phyloP scores from a whole-genome alignment of 2,113 vertebrate genomes.

The Tachuris rubrigastra region DNA sequence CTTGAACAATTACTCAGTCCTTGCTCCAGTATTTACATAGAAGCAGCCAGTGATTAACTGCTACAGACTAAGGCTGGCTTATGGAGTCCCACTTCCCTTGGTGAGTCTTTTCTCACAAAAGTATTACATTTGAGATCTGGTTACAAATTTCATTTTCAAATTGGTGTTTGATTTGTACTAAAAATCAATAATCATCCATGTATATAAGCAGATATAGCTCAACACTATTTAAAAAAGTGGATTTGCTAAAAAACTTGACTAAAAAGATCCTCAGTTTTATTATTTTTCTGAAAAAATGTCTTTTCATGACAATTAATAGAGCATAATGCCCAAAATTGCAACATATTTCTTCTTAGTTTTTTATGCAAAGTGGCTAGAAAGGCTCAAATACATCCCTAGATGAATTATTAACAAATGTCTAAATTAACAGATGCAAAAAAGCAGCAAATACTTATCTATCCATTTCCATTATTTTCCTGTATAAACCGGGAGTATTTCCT shows the following conservation, averaged over 20 bases:
- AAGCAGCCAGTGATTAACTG: not conserved
- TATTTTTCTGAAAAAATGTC: not conserved
- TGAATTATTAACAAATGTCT: not conserved
- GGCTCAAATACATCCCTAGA: not conserved
- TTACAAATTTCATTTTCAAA: not conserved
- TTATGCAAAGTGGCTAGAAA: not conserved
- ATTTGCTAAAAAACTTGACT: not conserved
- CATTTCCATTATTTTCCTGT: not conserved
- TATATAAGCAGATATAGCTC: not conserved
- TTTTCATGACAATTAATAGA: not conserved
- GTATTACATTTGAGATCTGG: not conserved
- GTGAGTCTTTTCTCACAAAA: not conserved
- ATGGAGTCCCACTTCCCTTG: not conserved
- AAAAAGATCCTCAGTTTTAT: not conserved
- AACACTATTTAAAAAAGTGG: not conserved
- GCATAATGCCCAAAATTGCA: not conserved
- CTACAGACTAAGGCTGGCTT: not conserved
- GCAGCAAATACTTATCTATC: not conserved
- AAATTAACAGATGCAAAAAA: not conserved
- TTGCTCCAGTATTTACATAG: not conserved
- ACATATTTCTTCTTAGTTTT: not conserved
- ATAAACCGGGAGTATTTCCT: not conserved
- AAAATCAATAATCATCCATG: not conserved
- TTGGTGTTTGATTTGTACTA: not conserved
- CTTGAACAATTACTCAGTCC: not conserved